Evolutionary conservation across 30 jellyfish, hydroid and myxozoan genomes (phyloP).

Genomic region (Aurelia aurita): DNA sequence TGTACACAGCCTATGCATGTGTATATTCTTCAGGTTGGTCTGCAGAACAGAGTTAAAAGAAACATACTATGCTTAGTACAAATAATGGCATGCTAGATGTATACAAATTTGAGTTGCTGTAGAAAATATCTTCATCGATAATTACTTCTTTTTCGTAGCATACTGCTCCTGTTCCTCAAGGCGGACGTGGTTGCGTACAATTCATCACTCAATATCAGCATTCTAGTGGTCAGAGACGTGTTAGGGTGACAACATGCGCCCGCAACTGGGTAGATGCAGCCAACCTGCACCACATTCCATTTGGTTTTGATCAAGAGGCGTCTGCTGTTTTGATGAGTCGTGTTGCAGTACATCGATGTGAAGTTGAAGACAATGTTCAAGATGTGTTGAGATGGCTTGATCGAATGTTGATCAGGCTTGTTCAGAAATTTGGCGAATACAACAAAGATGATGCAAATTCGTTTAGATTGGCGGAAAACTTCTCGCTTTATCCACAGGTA

Average conservation of each 20-base stretch:
- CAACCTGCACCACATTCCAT: slow-evolving; percentile 85
- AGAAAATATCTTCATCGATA: no score
- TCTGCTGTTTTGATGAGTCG: slow-evolving; percentile 99
- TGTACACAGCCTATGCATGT: no score
- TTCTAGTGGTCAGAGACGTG: slow-evolving; percentile 93
- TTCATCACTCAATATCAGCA: slow-evolving; percentile 97
- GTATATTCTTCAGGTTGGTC: no score
- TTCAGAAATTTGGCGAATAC: slow-evolving; percentile 94
- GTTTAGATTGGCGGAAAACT: slow-evolving; percentile 90
- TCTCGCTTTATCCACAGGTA: slow-evolving; percentile 99
- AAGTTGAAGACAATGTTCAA: slow-evolving; percentile 94
- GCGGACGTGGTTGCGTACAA: slow-evolving; percentile 98
- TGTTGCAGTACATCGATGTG: slow-evolving; percentile 99
- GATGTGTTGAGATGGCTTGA: slow-evolving; percentile 99
- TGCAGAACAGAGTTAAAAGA: no score
- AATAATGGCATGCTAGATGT: no score
- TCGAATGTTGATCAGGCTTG: slow-evolving; percentile 91
- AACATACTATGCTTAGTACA: no score
- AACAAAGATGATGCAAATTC: slow-evolving; percentile 90
- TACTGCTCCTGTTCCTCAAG: slow-evolving; percentile 99
- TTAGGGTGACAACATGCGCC: slow-evolving; percentile 99
- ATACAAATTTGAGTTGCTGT: no score
- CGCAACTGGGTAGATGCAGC: slow-evolving; percentile 99
- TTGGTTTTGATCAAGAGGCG: slow-evolving; percentile 98
- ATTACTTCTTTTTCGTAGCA: slow-evolving; percentile 50